Conservation (phyloP, 2,113 vertebrate genomes). For the Burhinus bistriatus region DNA sequence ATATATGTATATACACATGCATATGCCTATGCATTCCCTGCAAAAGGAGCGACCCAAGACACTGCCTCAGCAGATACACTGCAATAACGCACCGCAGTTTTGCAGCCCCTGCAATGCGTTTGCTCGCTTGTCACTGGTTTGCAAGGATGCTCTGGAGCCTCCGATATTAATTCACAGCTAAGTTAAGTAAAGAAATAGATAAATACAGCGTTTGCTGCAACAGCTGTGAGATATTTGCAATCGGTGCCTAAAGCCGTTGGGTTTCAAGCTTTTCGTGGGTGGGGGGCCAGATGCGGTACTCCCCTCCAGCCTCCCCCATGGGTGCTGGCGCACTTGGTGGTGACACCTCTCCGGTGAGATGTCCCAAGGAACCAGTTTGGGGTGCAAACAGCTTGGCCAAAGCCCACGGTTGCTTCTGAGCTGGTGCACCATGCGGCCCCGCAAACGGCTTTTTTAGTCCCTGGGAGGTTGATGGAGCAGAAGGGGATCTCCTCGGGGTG, state of each 20-base stretch:
- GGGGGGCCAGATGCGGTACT: accelerated
- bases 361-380: accelerated
- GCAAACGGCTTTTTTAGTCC: not conserved
- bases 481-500: not conserved
- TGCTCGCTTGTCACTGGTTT: not conserved
- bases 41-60: not conserved
- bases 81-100: accelerated
- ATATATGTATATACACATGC: accelerated
- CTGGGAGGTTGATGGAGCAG: not conserved
- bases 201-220: not conserved
- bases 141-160: not conserved
- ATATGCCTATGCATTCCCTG: not conserved
- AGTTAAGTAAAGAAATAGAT: not conserved
- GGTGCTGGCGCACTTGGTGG: not conserved
- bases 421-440: not conserved
- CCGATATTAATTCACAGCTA: not conserved
- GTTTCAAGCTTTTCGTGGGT: not conserved
- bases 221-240: not conserved
- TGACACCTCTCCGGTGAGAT: not conserved
- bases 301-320: not conserved
- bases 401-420: not conserved
- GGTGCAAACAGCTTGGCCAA: not conserved
- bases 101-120: not conserved
- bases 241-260: not conserved
- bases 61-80: not conserved